phyloP scores from a whole-genome alignment of 2,113 vertebrate genomes.

The Sphyrna mokarran region DNA sequence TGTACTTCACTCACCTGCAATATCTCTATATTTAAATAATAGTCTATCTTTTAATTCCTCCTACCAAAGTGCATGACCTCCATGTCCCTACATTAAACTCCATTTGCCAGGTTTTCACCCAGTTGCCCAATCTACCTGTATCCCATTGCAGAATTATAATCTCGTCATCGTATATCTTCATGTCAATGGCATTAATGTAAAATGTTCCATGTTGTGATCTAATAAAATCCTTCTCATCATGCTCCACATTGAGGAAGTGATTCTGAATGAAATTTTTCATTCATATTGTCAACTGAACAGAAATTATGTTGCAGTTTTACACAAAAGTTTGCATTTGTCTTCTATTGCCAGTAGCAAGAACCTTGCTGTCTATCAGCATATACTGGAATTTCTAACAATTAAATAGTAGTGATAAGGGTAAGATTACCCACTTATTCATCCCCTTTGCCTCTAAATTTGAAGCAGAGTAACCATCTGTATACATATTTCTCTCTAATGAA shows the following conservation, averaged over 20 bases:
- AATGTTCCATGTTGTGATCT: background rate
- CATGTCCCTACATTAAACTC: no score
- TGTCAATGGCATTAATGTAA: background rate
- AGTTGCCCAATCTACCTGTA: no score
- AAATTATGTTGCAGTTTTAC: background rate
- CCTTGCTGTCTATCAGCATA: background rate
- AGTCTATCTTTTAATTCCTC: no score
- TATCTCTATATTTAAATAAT: no score
- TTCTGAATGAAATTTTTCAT: background rate
- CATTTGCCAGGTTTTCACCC: no score
- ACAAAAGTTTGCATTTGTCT: background rate
- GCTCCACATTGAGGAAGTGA: background rate
- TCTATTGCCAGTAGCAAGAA: background rate
- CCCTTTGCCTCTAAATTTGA: background rate
- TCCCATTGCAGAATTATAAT: no score
- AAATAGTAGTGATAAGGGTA: background rate
- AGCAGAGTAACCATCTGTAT: background rate
- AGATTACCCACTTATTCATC: background rate
- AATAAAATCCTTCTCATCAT: background rate
- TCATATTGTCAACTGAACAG: background rate
- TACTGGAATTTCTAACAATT: background rate
- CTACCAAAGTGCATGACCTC: no score
- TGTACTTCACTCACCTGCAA: no score
- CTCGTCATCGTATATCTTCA: no score
- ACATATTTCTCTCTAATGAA: background rate